These are phyloP conservation scores for Orussus abietinus DNA, from an alignment of 1,140 invertebrate genomes.

Conservation along the genomic window DNA sequence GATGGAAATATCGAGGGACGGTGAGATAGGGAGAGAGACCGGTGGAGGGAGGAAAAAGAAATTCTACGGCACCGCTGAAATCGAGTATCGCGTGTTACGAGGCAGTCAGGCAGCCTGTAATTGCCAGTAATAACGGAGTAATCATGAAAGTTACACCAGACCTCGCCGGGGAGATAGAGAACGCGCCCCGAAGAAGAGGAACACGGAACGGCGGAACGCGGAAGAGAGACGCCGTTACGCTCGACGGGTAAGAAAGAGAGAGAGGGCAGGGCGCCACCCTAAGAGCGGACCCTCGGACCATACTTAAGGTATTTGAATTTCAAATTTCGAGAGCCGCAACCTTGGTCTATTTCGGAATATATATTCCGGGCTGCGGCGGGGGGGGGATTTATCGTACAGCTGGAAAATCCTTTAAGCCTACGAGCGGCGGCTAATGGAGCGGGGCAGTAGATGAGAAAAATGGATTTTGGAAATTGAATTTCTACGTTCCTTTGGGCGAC, in stretches of 20 bases:
- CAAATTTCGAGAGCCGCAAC: constrained; percentile 21
- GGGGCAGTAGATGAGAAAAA: no score
- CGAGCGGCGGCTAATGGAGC: no score
- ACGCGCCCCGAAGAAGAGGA: neutral
- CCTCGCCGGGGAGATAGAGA: neutral
- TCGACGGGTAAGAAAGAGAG: no score
- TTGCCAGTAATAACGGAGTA: constrained; percentile 28
- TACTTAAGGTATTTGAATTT: constrained; percentile 20
- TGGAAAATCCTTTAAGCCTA: no score
- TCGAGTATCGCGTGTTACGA: constrained; percentile 25
- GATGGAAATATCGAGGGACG: no score
- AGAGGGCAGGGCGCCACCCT: constrained; percentile 5
- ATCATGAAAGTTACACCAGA: constrained; percentile 27
- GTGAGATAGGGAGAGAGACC: no score
- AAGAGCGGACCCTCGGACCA: constrained; percentile 6
- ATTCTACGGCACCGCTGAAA: no score
- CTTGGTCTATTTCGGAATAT: constrained; percentile 20
- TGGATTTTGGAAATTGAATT: no score
- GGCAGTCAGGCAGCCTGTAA: constrained; percentile 22
- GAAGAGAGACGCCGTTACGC: constrained; percentile 1
- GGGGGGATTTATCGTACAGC: no score
- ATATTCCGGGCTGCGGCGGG: no score
- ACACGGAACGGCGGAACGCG: neutral
- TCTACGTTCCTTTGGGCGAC: no score
- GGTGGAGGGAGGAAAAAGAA: no score